Base-by-base conservation (phyloP, 2,888 invertebrate species). In the Podotricha telesiphe region DNA sequence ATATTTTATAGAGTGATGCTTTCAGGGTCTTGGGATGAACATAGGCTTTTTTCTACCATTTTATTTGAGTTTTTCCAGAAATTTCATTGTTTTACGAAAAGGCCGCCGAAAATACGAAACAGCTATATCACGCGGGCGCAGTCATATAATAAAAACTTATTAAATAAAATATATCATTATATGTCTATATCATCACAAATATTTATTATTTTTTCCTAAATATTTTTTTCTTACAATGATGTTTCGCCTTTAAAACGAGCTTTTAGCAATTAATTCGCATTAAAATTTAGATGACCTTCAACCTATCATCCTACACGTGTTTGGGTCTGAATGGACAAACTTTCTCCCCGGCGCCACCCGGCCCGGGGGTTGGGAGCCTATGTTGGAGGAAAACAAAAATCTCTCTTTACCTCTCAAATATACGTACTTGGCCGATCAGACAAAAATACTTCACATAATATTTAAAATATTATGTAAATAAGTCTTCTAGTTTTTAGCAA, bases 281-380 rank as follows among this genome's bases (percentile, higher is more conserved):
- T 69, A 51, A 69, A 68, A 71, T 69, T 70, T 20, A 51, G 47
- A 69, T 73, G 77, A 74, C 78, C 79, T 80, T 77, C 79, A 79
- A 78, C 76, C 75, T 74, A 70, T 72, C 73, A 65, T 76, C 71
- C 76, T 81, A 82, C 82, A 83, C 82, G 81, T 82, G 82, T 79
- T 79, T 75, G 75, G 77, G 75, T 75, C 77, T 79, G 78, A 79
- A 78, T 80, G 80, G 80, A 78, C 77, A 79, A 73, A 76, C 73
- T 76, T 55, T 55, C 75, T 61, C 61, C 51, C 75, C 75, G 66
- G 61, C 68, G 48, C 70, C 68, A 61, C 55, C 74, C 78, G 64
- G 73, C 75, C 76, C 68, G 66, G 72, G 72, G 76, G 74, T 72
- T 68, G 69, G 65, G 69, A 65, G 72, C 69, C 65, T 68, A 71